Evolutionary conservation across 1,140 invertebrate genomes (phyloP).

Genomic region (Rhagoletis zephyria): DNA sequence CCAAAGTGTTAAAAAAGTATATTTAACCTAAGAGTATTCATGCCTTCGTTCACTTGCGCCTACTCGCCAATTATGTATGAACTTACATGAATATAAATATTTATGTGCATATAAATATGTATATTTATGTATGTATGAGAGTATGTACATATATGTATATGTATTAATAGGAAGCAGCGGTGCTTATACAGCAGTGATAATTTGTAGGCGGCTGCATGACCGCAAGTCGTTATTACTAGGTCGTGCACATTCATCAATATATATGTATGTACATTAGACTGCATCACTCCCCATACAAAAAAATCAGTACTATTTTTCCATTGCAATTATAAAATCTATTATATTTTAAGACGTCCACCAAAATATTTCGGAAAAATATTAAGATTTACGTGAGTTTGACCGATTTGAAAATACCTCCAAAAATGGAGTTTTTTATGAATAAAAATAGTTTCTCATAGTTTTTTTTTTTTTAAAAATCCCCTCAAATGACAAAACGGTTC

Average conservation of each 20-base stretch:
- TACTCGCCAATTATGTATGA: constrained; percentile 9
- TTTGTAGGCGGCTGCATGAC: neutral
- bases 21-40: neutral
- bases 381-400: too few relatives aligned
- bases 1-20: neutral
- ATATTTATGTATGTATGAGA: neutral
- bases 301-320: too few relatives aligned
- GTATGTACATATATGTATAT: neutral
- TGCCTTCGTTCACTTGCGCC: neutral
- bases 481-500: too few relatives aligned
- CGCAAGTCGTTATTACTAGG: too few relatives aligned
- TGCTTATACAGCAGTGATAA: neutral
- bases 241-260: neutral
- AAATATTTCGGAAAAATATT: too few relatives aligned
- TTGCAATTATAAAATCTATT: too few relatives aligned
- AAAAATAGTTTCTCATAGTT: too few relatives aligned
- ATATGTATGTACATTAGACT: neutral
- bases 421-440: too few relatives aligned
- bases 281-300: too few relatives aligned
- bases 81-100: neutral
- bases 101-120: neutral
- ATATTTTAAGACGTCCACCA: too few relatives aligned
- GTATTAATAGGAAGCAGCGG: neutral
- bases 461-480: too few relatives aligned
- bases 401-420: too few relatives aligned